A percentile compares a stretch with the other conserved stretches of the same genome.
phyloP scores from a whole-genome alignment of 2,888 invertebrate genomes.

The Calephelis perditalis region DNA sequence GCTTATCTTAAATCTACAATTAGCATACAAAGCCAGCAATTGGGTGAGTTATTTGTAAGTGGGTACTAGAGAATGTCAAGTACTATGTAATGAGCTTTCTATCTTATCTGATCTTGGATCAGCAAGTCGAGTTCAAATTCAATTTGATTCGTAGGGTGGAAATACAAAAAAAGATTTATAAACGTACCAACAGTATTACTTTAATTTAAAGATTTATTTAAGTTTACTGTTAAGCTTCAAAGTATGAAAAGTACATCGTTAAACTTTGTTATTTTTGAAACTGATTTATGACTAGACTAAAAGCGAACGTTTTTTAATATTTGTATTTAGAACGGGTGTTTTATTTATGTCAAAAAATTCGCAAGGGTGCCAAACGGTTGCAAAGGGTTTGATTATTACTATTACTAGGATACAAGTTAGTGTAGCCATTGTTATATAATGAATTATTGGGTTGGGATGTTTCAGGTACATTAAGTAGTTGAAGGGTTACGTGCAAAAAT shows the following conservation, averaged over 20 bases:
- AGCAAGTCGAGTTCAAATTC: slow-evolving; percentile 12
- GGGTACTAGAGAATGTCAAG: slow-evolving; percentile 53
- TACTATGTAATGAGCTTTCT: slow-evolving; percentile 47
- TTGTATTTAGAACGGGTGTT: slow-evolving; percentile 73
- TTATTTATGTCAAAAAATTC: slow-evolving; percentile 71
- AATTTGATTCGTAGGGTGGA: slow-evolving; percentile 1
- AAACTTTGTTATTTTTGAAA: slow-evolving; percentile 59
- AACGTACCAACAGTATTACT: not conserved
- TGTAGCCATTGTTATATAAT: slow-evolving; percentile 70
- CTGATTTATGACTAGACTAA: slow-evolving; percentile 71
- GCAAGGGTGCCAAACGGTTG: slow-evolving; percentile 68
- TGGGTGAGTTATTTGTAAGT: slow-evolving; percentile 59
- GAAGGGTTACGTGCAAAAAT: slow-evolving; percentile 70
- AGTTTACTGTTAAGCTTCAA: slow-evolving; percentile 24
- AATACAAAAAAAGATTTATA: slow-evolving; percentile 1
- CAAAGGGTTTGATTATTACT: slow-evolving; percentile 70
- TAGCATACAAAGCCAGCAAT: slow-evolving; percentile 53
- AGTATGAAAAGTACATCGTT: slow-evolving; percentile 57
- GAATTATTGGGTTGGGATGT: slow-evolving; percentile 75
- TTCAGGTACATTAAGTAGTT: slow-evolving; percentile 74
- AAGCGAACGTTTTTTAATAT: slow-evolving; percentile 67
- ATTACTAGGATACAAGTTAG: slow-evolving; percentile 69
- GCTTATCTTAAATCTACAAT: slow-evolving; percentile 54
- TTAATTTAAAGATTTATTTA: not conserved
- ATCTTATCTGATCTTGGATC: slow-evolving; percentile 52